Base-by-base conservation (phyloP, 2,888 invertebrate species). In the Chouioia cunea region DNA sequence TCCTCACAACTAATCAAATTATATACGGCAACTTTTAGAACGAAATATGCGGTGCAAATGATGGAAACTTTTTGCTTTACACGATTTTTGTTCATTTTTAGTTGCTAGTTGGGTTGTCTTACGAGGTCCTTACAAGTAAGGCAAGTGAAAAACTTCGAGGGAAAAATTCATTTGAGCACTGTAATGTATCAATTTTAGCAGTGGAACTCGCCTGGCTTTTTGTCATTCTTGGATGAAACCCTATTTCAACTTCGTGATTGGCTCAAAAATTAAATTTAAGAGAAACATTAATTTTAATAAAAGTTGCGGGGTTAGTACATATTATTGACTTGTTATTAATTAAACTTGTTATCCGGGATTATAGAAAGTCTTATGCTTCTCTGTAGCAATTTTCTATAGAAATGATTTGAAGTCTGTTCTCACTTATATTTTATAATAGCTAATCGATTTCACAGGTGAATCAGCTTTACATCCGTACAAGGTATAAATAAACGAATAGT, bases 101-200 rank as follows among this genome's bases (percentile, higher is more conserved):
- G 16, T 65, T 65, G 48, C 50, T 36, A 16, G 10, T 47, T 52
- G 44, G n/a, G 50, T 6, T 20, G 56, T 27, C 59, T 64, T 71
- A 64, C 50, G 59, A 64, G 71, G n/a, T 63, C 59, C 53, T 71
- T 67, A 67, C n/a, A 6, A 46, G 18, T 1, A 36, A 16, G 46
- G 47, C 47, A 53, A 62, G 63, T 63, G 22, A 59, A 54, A 67
- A 67, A 71, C 18, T 71, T 71, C 54, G n/a, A 12, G 20, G 4
- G 43, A 2, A 54, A 50, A 71, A 71, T 67, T 58, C 54, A 27
- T 52, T 54, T 18, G 36, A 23, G 47, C 16, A 43, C 43, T 53
- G 69, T 62, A 73, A 69, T 69, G 69, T 73, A 69, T 73, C 69
- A 73, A 73, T 69, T 69, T 73, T 73, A 73, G 65, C 65, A 53